Conservation (phyloP, 1,140 invertebrate species). For the Aphis gossypii region DNA sequence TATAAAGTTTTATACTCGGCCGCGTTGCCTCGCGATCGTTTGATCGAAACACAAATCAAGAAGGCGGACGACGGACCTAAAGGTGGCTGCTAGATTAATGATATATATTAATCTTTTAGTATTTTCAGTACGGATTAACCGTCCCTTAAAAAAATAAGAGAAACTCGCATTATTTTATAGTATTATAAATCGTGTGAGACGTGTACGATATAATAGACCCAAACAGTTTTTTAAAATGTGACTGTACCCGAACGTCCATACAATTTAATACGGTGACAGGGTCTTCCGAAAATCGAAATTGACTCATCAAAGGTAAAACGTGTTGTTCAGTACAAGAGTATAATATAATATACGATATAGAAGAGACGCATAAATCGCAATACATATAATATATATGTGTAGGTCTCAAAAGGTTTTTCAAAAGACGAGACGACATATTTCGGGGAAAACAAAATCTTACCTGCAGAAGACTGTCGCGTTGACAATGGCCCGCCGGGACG, state of each 20-base stretch:
- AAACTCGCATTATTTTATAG: neutral
- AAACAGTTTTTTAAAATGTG: neutral
- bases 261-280: too few species aligned
- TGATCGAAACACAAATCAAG: neutral
- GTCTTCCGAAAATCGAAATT: neutral
- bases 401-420: neutral
- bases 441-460: neutral
- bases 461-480: slow-evolving; percentile 18
- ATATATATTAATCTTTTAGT: neutral
- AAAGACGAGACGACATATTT: neutral
- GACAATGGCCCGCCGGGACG: neutral
- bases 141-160: neutral
- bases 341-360: neutral
- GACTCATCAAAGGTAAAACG: neutral
- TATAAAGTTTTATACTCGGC: neutral
- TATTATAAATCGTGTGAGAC: neutral
- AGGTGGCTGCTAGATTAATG: neutral
- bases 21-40: neutral
- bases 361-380: neutral
- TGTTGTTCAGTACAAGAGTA: neutral
- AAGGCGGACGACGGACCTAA: neutral
- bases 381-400: too few species aligned
- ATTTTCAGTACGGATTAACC: neutral
- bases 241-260: neutral
- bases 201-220: neutral